Percentiles rank a stretch among this genome's conserved stretches.
These are phyloP conservation scores for Andrena cerasifolii DNA, from an alignment of 1,140 invertebrate genomes.

Conservation along the genomic window DNA sequence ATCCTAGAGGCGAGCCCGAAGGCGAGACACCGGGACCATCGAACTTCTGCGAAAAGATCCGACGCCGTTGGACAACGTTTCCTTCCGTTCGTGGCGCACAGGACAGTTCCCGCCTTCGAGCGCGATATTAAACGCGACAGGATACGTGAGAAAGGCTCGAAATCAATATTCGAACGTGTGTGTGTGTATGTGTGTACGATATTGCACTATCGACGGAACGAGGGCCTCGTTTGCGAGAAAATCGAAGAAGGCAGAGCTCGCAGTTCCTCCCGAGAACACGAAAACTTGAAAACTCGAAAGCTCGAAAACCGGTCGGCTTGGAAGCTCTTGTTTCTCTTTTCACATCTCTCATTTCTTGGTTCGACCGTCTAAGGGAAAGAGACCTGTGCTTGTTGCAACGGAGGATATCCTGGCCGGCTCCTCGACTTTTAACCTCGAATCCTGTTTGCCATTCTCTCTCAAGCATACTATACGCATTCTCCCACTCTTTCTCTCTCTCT, in stretches of 20 bases:
- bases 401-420: slow-evolving; percentile 45
- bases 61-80: not conserved
- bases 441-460: not conserved
- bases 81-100: not conserved
- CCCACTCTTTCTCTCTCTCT: slow-evolving; percentile 18
- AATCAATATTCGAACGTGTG: slow-evolving; percentile 3
- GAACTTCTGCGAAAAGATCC: not conserved
- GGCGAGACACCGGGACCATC: slow-evolving; percentile 26
- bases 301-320: too few species aligned
- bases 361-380: slow-evolving; percentile 49
- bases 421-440: slow-evolving; percentile 27
- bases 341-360: too few species aligned
- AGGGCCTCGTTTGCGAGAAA: not conserved
- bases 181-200: slow-evolving; percentile 27
- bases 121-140: not conserved
- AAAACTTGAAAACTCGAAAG: too few species aligned
- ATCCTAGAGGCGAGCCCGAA: slow-evolving; percentile 47
- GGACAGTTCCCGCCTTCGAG: not conserved
- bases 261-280: not conserved
- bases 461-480: not conserved
- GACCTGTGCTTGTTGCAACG: slow-evolving; percentile 80
- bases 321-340: too few species aligned
- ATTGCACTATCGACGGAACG: slow-evolving; percentile 60
- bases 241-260: not conserved
- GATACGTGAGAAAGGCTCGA: slow-evolving; percentile 10